These are phyloP conservation scores for Pantherophis guttatus DNA, from an alignment of 2,113 vertebrate genomes.

Conservation along the genomic window DNA sequence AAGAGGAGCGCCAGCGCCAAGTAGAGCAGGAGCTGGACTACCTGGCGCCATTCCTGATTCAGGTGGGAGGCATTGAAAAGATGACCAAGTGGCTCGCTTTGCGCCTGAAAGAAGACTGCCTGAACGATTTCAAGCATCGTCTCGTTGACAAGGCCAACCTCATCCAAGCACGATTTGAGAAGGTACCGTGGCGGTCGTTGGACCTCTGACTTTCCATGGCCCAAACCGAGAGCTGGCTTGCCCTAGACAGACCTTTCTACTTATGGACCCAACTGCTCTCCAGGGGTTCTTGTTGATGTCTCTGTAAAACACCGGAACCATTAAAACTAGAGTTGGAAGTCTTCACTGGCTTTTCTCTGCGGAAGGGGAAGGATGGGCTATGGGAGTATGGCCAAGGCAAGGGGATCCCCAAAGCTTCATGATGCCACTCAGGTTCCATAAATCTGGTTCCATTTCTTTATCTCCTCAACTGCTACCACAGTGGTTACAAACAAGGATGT, in stretches of 20 bases:
- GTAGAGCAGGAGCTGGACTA: constrained; percentile 73
- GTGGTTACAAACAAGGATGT: neutral
- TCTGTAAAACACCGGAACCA: neutral
- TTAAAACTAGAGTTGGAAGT: no score
- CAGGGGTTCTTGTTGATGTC: neutral
- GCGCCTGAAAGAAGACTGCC: constrained; percentile 66
- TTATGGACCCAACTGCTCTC: neutral
- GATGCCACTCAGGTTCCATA: neutral
- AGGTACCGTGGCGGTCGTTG: constrained; percentile 61
- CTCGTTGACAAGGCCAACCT: constrained; percentile 71
- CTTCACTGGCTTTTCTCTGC: neutral
- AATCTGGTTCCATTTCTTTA: neutral
- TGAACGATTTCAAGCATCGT: constrained; percentile 68
- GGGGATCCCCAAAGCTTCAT: neutral
- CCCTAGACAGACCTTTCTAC: no score
- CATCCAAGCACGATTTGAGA: constrained; percentile 76
- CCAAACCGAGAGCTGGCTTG: neutral
- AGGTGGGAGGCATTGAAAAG: constrained; percentile 44
- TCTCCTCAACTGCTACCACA: no score
- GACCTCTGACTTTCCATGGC: neutral
- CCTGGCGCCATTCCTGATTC: constrained; percentile 74
- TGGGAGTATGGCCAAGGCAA: neutral
- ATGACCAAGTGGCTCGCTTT: constrained; percentile 64
- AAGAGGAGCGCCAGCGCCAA: constrained; percentile 65
- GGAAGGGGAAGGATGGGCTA: neutral